A percentile compares a stretch with the other conserved stretches of the same genome.
These are phyloP conservation scores for Odontothrips loti DNA, from an alignment of 2,888 invertebrate species.

Conservation along the genomic window DNA sequence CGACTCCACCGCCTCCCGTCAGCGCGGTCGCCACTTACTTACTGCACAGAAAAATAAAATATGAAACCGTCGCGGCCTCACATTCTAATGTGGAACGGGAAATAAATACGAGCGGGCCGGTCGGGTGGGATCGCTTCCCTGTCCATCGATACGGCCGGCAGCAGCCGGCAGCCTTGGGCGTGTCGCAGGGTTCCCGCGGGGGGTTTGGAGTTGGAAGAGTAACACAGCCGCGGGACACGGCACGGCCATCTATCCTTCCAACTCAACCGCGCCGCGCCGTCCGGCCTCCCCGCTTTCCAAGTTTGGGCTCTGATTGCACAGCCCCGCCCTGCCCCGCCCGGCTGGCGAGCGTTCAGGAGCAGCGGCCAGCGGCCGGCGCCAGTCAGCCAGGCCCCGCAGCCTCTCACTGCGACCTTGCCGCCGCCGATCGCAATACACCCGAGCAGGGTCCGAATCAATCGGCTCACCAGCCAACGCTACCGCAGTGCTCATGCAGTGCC, in stretches of 20 bases:
- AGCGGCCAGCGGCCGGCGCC: neutral
- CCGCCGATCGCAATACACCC: neutral
- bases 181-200: no score
- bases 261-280: neutral
- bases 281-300: neutral
- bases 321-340: neutral
- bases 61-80: no score
- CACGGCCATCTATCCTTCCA: neutral
- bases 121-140: no score
- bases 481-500: no score
- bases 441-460: neutral
- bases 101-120: no score
- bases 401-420: conserved; percentile 5
- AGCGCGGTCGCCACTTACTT: no score
- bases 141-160: no score
- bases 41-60: no score
- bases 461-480: neutral
- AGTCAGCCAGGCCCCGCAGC: neutral
- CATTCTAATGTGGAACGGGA: no score
- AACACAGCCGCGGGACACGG: neutral
- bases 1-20: no score
- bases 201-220: no score
- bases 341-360: neutral
- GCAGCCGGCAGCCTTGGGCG: no score
- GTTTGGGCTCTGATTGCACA: neutral